Base-by-base conservation (phyloP, 2,797 vertebrate genomes). In the Vespertilio murinus region DNA sequence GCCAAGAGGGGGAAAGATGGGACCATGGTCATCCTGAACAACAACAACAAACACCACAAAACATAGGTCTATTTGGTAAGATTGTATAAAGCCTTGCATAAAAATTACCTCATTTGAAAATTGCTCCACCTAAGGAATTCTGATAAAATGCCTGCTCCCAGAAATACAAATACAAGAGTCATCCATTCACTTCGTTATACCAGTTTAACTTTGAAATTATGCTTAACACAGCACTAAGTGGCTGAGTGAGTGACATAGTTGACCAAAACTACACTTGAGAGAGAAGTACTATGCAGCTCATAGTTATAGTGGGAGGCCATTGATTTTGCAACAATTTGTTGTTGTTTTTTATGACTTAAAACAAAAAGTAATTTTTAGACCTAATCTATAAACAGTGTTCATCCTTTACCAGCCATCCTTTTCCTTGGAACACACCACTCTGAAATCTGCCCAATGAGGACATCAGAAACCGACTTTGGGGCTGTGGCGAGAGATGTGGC, bases 401-500 rank as follows among this genome's bases (percentile, higher is more conserved):
- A 61, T 94, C 69, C 52, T 93, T 93, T 67, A 35, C 65, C 8
- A 35, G 40, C 54, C 56, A 85, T 90, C 38, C 45, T 88, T 95
- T 95, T 91, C 45, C 54, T 71, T 69, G 56, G 77, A 81, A 67
- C 8, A 61, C 45, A 67, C 28, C 33, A 65, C 70, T 35, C 73
- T n/a, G 88, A 92, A 95, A 96, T 90, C 77, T 23, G 40, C 90
- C 45, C 45, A 71, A 20, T 64, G 28, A 88, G 87, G 88, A 91
- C 45, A 95, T 90, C 69, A 95, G 81, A 88, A 91, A 79, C 56
- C 82, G 42, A 80, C 73, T 82, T 85, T 93, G 67, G 79, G 59
- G 77, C 84, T 23, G 5, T 56, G 71, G 35, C 71, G 33, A 85
- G 73, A 90, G 61, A 83, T 59, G 42, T 35, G 61, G 45, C 52